Conservation (phyloP, 2,797 vertebrate species). For the Acanthis flammea region DNA sequence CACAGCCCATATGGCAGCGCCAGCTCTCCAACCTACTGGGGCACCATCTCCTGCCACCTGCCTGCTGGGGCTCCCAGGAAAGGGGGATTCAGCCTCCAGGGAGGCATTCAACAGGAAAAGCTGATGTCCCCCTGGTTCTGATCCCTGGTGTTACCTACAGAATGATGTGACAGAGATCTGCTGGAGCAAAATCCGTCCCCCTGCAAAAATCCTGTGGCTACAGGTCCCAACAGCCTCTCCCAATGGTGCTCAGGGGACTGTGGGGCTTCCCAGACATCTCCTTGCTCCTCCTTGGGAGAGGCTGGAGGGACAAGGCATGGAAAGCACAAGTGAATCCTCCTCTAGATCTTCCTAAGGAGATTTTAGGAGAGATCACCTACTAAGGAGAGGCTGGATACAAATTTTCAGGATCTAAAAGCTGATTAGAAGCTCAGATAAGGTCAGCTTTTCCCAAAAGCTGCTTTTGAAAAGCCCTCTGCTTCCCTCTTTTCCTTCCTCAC, state of each 20-base stretch:
- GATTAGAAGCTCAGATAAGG: slow-evolving; percentile 56
- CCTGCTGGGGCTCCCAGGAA: neutral
- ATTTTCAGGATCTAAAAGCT: slow-evolving; percentile 20
- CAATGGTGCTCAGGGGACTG: neutral
- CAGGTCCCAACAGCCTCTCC: neutral
- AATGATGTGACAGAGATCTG: neutral
- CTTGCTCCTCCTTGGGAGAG: neutral
- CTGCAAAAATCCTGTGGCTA: neutral
- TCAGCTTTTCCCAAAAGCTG: slow-evolving; percentile 23
- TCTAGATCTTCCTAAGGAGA: slow-evolving; percentile 23
- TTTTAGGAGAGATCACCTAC: slow-evolving; percentile 21
- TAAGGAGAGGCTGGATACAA: slow-evolving; percentile 22
- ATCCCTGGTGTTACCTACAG: neutral
- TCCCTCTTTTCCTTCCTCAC: neutral
- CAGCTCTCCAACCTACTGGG: neutral
- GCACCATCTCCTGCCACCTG: neutral
- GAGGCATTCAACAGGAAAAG: neutral
- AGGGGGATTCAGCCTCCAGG: neutral
- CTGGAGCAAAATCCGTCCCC: neutral
- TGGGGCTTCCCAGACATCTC: neutral
- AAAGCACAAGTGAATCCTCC: neutral
- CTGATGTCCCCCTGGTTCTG: neutral
- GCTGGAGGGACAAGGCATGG: neutral
- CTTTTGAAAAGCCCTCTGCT: slow-evolving; percentile 30
- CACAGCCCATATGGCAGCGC: fast-evolving